Conservation (phyloP, 2,888 invertebrate species). For the Aphidoletes aphidimyza region DNA sequence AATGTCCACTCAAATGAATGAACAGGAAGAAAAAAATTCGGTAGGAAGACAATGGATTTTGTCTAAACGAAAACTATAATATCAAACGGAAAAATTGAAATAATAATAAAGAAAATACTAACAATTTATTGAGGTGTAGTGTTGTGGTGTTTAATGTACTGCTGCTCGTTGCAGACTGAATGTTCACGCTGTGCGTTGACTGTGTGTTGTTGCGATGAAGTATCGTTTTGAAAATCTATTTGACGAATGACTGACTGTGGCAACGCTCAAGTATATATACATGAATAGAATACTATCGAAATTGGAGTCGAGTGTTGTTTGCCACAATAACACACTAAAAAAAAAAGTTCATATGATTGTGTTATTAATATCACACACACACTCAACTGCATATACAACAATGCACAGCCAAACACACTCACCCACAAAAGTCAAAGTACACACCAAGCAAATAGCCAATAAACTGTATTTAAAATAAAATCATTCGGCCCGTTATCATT, state of each 20-base stretch:
- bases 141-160: not conserved
- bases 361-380: not conserved
- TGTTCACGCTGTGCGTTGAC: not conserved
- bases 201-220: conserved; percentile 25
- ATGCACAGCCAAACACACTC: too few species aligned
- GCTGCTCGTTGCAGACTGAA: not conserved
- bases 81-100: not conserved
- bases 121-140: not conserved
- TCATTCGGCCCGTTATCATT: not conserved
- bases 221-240: conserved; percentile 36
- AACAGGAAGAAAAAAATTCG: not conserved
- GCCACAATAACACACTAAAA: too few species aligned
- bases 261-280: conserved; percentile 31
- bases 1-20: too few species aligned
- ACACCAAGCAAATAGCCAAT: conserved; percentile 31
- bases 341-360: too few species aligned
- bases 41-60: not conserved
- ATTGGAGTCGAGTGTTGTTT: too few species aligned
- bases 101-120: not conserved
- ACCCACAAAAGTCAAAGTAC: not conserved
- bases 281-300: not conserved
- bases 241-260: conserved; percentile 44
- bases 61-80: not conserved
- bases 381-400: too few species aligned
- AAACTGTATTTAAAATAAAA: conserved; percentile 40